Conservation (phyloP, 2,888 invertebrate genomes). For the Tetramorium bicarinatum region DNA sequence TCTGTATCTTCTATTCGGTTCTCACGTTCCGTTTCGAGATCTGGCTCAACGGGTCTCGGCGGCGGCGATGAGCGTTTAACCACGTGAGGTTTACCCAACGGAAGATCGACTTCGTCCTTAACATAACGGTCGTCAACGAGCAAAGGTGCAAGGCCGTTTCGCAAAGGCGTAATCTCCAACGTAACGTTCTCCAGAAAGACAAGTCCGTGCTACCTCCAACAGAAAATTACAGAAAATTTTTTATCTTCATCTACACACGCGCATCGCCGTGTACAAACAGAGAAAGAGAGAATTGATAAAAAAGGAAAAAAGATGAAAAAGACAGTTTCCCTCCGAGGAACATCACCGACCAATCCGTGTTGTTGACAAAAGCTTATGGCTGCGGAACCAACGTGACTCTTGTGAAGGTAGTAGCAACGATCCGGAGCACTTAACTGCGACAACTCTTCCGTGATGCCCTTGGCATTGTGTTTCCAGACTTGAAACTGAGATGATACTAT, state of each 20-base stretch:
- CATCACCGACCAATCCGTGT: constrained; percentile 88
- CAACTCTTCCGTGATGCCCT: constrained; percentile 79
- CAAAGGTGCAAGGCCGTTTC: constrained; percentile 59
- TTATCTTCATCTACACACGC: too few relatives aligned
- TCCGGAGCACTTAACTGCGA: constrained; percentile 80
- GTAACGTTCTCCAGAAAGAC: constrained; percentile 90
- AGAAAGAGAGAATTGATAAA: background rate
- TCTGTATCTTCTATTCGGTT: constrained; percentile 30
- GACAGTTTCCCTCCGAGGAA: background rate
- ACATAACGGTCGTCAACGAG: constrained; percentile 63
- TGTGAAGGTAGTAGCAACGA: constrained; percentile 90
- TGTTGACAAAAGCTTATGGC: constrained; percentile 90
- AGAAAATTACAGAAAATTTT: constrained; percentile 58
- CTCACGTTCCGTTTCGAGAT: background rate
- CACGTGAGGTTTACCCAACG: constrained; percentile 85
- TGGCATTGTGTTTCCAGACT: constrained; percentile 87
- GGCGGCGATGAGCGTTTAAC: constrained; percentile 59
- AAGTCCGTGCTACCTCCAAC: constrained; percentile 89
- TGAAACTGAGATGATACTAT: constrained; percentile 89
- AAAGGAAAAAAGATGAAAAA: too few relatives aligned
- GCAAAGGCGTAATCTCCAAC: constrained; percentile 90
- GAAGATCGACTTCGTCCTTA: constrained; percentile 79
- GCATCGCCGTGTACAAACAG: too few relatives aligned
- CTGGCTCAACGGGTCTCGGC: background rate
- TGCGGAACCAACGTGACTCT: constrained; percentile 88